A percentile compares a stretch with the other conserved stretches of the same genome.
phyloP scores from a whole-genome alignment of 2,888 invertebrate genomes.

The Heliconius cydno region DNA sequence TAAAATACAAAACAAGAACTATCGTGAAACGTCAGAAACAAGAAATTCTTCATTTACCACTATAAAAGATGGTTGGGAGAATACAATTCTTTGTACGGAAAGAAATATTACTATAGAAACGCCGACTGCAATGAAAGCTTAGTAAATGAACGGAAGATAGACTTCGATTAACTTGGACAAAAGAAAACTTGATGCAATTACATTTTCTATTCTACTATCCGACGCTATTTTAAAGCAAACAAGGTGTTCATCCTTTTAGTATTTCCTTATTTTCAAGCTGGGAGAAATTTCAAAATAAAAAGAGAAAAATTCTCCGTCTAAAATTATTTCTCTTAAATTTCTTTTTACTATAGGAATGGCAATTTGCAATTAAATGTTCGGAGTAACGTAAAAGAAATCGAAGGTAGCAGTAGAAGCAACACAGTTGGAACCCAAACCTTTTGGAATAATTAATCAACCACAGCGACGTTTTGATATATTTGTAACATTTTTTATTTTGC shows the following conservation, averaged over 20 bases:
- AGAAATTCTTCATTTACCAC: conserved; percentile 27
- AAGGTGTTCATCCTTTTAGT: conserved; percentile 27
- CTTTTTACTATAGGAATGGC: background rate
- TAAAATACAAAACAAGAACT: conserved; percentile 8
- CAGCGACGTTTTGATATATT: background rate
- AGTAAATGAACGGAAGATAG: conserved; percentile 35
- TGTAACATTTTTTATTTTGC: background rate
- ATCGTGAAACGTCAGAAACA: conserved; percentile 23
- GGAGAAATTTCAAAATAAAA: background rate
- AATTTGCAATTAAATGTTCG: background rate
- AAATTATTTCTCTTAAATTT: background rate
- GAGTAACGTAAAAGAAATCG: background rate
- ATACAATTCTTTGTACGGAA: conserved; percentile 7
- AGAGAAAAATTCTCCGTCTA: background rate
- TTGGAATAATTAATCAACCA: conserved; percentile 1
- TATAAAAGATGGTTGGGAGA: conserved; percentile 22
- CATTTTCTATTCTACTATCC: conserved; percentile 45
- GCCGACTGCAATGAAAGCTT: conserved; percentile 23
- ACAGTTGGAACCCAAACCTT: background rate
- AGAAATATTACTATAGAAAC: conserved; percentile 28
- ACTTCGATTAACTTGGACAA: conserved; percentile 42
- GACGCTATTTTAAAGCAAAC: conserved; percentile 40
- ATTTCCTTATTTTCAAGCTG: conserved; percentile 3
- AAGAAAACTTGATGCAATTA: conserved; percentile 43
- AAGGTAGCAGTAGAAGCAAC: background rate